These are phyloP conservation scores for Cynodonichthys magdalenae DNA, from an alignment of 2,797 vertebrate species.

Conservation along the genomic window DNA sequence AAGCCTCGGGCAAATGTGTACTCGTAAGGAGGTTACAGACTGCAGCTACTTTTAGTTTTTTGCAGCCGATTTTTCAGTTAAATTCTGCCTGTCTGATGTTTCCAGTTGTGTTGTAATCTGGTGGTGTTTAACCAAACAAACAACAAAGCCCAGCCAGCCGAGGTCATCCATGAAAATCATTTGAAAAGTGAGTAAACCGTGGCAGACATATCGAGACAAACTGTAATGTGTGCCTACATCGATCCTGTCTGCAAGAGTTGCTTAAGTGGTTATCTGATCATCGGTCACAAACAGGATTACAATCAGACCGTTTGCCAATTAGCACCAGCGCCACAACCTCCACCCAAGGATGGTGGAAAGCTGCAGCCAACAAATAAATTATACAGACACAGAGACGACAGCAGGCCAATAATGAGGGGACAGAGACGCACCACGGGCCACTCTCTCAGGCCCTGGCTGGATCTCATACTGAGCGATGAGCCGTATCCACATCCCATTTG, in stretches of 20 bases:
- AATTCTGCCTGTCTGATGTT: not conserved
- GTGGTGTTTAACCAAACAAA: slow-evolving; percentile 11
- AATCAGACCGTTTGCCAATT: slow-evolving; percentile 52
- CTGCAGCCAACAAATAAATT: slow-evolving; percentile 19
- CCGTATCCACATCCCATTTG: slow-evolving; percentile 34
- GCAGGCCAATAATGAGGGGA: slow-evolving; percentile 44
- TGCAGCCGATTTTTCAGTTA: not conserved
- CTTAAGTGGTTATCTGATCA: slow-evolving; percentile 37
- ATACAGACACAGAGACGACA: slow-evolving; percentile 33
- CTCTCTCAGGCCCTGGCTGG: slow-evolving; percentile 35
- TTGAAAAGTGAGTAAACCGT: slow-evolving; percentile 31
- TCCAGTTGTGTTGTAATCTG: slow-evolving; percentile 19
- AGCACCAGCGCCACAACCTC: slow-evolving; percentile 28
- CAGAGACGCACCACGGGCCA: slow-evolving; percentile 25
- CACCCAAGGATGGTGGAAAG: slow-evolving; percentile 13
- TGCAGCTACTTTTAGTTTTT: no score
- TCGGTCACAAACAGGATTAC: slow-evolving; percentile 40
- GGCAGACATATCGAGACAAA: slow-evolving; percentile 19
- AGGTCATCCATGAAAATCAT: slow-evolving; percentile 32
- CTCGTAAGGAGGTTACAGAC: not conserved
- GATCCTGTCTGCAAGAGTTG: slow-evolving; percentile 23
- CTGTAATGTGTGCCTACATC: slow-evolving; percentile 10
- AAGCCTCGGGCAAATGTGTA: not conserved
- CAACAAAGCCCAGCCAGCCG: slow-evolving; percentile 11
- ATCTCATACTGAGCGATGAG: slow-evolving; percentile 31